Percentiles rank a stretch among this genome's conserved stretches.
Conservation (phyloP, 1,140 invertebrate genomes). For the Leptestheria dahalacensis region DNA sequence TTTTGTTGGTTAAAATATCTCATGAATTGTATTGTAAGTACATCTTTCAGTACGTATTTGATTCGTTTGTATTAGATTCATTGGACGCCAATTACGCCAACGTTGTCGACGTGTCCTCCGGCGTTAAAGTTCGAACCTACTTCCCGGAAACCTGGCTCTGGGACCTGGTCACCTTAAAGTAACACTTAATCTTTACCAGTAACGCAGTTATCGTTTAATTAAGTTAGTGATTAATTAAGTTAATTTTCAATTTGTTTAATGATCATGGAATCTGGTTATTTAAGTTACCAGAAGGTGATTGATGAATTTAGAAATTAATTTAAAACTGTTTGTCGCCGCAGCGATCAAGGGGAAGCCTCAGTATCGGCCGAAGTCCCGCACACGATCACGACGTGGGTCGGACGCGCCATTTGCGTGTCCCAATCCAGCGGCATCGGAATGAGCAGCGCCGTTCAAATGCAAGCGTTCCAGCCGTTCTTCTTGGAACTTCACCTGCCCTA, state of each 20-base stretch:
- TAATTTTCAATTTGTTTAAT: background rate
- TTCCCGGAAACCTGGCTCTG: slow-evolving; percentile 57
- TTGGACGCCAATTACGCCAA: background rate
- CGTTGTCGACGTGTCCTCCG: slow-evolving; percentile 6
- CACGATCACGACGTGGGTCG: slow-evolving; percentile 57
- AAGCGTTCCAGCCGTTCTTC: slow-evolving; percentile 57
- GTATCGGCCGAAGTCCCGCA: slow-evolving; percentile 43
- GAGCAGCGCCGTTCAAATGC: slow-evolving; percentile 36
- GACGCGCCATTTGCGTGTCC: slow-evolving; percentile 49
- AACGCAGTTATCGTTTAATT: slow-evolving; percentile 7
- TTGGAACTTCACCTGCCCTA: slow-evolving; percentile 50
- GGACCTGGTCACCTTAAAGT: slow-evolving; percentile 31
- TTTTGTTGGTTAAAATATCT: no score
- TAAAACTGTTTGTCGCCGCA: slow-evolving; percentile 23
- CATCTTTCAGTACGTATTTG: no score
- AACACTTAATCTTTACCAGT: slow-evolving; percentile 15
- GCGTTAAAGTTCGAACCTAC: slow-evolving; percentile 33
- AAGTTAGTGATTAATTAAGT: background rate
- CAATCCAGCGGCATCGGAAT: slow-evolving; percentile 45
- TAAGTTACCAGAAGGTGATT: no score
- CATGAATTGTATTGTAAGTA: no score
- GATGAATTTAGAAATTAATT: background rate
- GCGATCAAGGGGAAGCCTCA: slow-evolving; percentile 34
- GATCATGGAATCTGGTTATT: no score
- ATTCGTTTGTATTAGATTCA: background rate